These are phyloP conservation scores for Leptopilina myrica DNA, from an alignment of 2,888 invertebrate genomes.

Conservation along the genomic window DNA sequence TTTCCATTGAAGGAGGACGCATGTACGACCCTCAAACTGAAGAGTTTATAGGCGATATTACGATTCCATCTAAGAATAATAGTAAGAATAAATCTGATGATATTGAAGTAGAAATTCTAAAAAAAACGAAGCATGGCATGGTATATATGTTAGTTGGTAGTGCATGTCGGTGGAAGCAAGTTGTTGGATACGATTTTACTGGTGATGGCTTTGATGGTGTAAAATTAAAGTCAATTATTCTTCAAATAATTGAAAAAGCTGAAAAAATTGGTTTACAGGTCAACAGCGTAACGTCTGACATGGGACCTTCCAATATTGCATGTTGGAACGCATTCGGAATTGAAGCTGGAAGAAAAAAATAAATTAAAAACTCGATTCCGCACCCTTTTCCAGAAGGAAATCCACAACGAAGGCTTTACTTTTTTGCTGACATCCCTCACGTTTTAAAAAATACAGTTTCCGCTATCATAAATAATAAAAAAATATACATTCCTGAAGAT, in stretches of 20 bases:
- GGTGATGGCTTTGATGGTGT: background rate
- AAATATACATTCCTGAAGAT: constrained; percentile 30
- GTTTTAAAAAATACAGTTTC: constrained; percentile 48
- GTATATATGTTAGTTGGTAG: constrained; percentile 48
- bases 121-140: constrained; percentile 40
- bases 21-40: constrained; percentile 41
- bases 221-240: constrained; percentile 28
- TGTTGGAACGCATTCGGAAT: no score
- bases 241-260: background rate
- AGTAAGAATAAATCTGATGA: background rate
- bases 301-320: no score
- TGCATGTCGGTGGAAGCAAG: constrained; percentile 43
- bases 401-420: constrained; percentile 33
- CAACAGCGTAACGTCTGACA: no score
- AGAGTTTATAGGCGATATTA: constrained; percentile 41
- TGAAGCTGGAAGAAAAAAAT: background rate
- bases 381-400: background rate
- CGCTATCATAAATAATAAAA: constrained; percentile 38
- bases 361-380: background rate
- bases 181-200: constrained; percentile 30
- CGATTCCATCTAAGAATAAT: constrained; percentile 20
- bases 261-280: no score
- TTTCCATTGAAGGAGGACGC: constrained; percentile 38
- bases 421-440: constrained; percentile 46
- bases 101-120: background rate